These are phyloP conservation scores for Pavo muticus DNA, from an alignment of 2,113 vertebrate genomes.

Conservation along the genomic window DNA sequence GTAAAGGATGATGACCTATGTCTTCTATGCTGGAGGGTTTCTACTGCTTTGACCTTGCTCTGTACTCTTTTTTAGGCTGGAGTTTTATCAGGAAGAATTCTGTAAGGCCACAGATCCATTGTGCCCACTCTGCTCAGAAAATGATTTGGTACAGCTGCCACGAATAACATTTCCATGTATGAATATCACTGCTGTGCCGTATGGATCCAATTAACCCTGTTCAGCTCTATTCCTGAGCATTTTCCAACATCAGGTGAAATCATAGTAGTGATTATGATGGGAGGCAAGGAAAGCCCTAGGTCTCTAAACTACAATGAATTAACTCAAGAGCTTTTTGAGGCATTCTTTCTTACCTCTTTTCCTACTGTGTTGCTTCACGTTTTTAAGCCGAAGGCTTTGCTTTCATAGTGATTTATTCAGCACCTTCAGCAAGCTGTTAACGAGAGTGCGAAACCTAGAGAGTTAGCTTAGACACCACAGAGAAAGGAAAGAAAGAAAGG, in stretches of 20 bases:
- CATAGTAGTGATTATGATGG: not conserved
- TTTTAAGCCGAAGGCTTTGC: not conserved
- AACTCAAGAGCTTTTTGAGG: not conserved
- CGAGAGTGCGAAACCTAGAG: not conserved
- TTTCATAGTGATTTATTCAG: constrained; percentile 1
- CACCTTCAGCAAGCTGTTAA: constrained; percentile 5
- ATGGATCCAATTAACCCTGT: not conserved
- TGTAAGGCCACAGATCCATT: not conserved
- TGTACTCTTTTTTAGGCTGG: not conserved
- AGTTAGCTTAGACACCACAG: not conserved
- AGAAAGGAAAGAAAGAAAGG: not conserved
- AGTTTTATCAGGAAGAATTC: not conserved
- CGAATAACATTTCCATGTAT: not conserved
- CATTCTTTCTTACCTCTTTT: not conserved
- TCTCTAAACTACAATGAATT: not conserved
- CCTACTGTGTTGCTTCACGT: not conserved
- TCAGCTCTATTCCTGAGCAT: not conserved
- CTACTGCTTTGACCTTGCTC: not conserved
- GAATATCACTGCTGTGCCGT: not conserved
- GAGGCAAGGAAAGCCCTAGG: not conserved
- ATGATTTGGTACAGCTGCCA: not conserved
- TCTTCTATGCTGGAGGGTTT: not conserved
- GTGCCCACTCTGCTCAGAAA: not conserved
- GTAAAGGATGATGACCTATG: not conserved
- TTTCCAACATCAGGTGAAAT: not conserved